Conservation (phyloP, 2,113 vertebrate genomes). For the Phalacrocorax pelagicus region DNA sequence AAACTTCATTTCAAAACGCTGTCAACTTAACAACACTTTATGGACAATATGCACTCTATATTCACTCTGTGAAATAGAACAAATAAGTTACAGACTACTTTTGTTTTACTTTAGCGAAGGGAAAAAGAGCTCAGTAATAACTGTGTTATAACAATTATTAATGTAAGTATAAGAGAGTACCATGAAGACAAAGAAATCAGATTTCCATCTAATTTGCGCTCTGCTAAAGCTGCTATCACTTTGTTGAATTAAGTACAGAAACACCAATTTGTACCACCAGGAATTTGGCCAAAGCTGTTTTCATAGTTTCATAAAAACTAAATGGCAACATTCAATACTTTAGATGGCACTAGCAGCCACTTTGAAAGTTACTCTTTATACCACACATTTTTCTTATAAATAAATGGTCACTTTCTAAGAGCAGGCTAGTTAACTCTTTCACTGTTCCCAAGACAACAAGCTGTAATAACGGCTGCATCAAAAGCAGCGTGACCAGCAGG, state of each 20-base stretch:
- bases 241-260: not conserved
- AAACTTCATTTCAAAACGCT: not conserved
- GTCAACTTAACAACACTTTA: not conserved
- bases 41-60: not conserved
- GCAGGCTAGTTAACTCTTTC: not conserved
- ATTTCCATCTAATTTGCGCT: not conserved
- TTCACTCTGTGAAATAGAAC: not conserved
- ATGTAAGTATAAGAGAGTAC: not conserved
- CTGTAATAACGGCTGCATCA: not conserved
- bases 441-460: not conserved
- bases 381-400: not conserved
- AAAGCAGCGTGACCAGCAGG: too few relatives aligned
- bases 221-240: not conserved
- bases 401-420: not conserved
- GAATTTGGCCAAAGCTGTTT: not conserved
- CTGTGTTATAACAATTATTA: not conserved
- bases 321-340: not conserved
- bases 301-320: not conserved
- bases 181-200: not conserved
- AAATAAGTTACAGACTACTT: not conserved
- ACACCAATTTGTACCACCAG: not conserved
- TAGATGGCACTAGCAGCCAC: not conserved
- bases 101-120: not conserved
- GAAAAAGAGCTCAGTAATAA: not conserved
- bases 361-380: not conserved